Conservation (phyloP, 37 sponge, comb jelly and placozoan species). For the Bolinopsis microptera region DNA sequence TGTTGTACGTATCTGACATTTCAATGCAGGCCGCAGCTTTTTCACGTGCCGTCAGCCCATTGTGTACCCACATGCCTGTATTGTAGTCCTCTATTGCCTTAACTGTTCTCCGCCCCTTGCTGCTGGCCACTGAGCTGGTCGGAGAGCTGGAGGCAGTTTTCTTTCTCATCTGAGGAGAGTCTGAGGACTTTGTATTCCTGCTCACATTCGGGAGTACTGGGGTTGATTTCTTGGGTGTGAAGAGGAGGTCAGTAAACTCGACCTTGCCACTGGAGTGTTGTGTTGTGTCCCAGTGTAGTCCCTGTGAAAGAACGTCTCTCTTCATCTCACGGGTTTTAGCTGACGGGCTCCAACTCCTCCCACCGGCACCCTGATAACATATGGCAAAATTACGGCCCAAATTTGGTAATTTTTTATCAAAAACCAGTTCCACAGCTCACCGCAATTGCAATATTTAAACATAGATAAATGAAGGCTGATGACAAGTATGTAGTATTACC, state of each 20-base stretch:
- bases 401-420: no score
- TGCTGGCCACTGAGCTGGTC: not conserved
- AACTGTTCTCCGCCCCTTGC: not conserved
- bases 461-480: no score
- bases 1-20: constrained; percentile 30
- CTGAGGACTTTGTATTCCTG: no score
- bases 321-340: constrained; percentile 62
- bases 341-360: constrained; percentile 27
- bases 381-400: no score
- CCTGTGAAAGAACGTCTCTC: constrained; percentile 33
- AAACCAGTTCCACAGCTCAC: no score
- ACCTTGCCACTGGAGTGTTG: constrained; percentile 47
- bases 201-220: not conserved
- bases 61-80: constrained; percentile 55
- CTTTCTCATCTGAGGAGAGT: not conserved
- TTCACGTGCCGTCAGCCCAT: constrained; percentile 25
- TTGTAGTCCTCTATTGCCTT: constrained; percentile 20
- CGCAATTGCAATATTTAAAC: no score
- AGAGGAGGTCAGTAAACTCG: constrained; percentile 57
- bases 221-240: not conserved
- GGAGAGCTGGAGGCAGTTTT: not conserved
- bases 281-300: constrained; percentile 32
- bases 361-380: not conserved
- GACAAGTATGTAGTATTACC: no score
- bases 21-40: constrained; percentile 44